A percentile compares a stretch with the other conserved stretches of the same genome.
Evolutionary conservation across 2,113 vertebrate species (phyloP).

Genomic region (Rallus limicola): DNA sequence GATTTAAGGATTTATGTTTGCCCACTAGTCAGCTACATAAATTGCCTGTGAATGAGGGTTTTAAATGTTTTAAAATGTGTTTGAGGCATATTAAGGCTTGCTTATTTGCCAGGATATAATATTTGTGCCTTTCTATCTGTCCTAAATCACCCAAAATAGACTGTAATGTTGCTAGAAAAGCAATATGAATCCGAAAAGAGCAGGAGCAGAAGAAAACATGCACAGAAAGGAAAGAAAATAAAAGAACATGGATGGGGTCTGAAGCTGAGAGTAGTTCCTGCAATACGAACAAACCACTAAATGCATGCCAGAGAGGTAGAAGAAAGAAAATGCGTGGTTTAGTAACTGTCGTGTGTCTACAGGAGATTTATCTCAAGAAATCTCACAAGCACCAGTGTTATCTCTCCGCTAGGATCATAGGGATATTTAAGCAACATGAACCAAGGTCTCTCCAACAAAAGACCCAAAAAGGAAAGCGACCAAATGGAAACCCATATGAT

Average conservation of each 20-base stretch:
- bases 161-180: constrained; percentile 8
- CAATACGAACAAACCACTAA: constrained; percentile 25
- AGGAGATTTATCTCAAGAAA: neutral
- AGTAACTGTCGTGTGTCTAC: neutral
- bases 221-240: neutral
- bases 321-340: neutral
- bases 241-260: neutral
- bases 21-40: constrained; percentile 2
- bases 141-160: constrained; percentile 32
- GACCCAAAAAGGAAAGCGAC: neutral
- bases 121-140: constrained; percentile 3
- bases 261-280: neutral
- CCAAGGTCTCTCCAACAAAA: neutral
- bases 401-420: neutral
- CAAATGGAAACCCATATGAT: fast-evolving
- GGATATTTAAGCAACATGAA: neutral
- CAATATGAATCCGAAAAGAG: neutral
- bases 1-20: constrained; percentile 24
- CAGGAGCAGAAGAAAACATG: neutral
- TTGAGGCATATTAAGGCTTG: neutral
- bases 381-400: neutral
- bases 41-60: constrained; percentile 1
- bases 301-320: neutral
- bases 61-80: constrained; percentile 5
- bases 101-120: constrained; percentile 2